Base-by-base conservation (phyloP, 2,113 vertebrate genomes). In the Pseudorhombus dupliciocellatus region DNA sequence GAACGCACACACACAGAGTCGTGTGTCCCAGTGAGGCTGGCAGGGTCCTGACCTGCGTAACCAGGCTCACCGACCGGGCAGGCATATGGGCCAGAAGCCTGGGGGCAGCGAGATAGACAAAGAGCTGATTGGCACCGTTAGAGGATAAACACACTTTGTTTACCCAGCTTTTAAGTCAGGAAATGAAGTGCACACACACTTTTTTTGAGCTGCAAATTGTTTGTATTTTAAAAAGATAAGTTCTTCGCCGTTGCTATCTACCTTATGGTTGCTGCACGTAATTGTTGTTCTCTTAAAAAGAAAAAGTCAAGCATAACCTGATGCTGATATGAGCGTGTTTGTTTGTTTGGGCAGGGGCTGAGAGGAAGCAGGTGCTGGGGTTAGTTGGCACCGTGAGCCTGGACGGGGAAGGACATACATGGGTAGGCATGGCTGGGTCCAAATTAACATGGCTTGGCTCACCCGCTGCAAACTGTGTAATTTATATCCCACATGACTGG, bases 31-130 rank as follows among this genome's bases (percentile, higher is more conserved):
- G 72, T 59, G 71, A 79, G 80, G 71, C 80, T 91, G 86, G 87
- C 87, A 86, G 86, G 90, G 83, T 88, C 86, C 70, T 84, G 90
- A 90, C 86, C 88, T 57, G 73, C 67, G 79, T 82, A 87, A 87
- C 79, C 87, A 66, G 55, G 75, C 68, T 73, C 44, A 58, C 68
- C 63, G 79, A 79, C 79, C 76, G 80, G 54, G 75, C 81, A 85
- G 79, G 84, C 85, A 75, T 78, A 83, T 81, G 86, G 85, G 75
- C 86, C 90, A 81, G 81, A 56, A 66, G 70, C 79, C 80, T 22
- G 73, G 82, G 81, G 83, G 78, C 63, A 59, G 42, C 5, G 44
- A 85, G 68, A 70, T 20, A 71, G 84, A 83, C 86, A 81, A 77
- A 78, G 79, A 80, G 75, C 73, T 53, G 73, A 78, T 81, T 86